phyloP scores from a whole-genome alignment of 2,113 vertebrate genomes.

The Lamprotornis superbus region DNA sequence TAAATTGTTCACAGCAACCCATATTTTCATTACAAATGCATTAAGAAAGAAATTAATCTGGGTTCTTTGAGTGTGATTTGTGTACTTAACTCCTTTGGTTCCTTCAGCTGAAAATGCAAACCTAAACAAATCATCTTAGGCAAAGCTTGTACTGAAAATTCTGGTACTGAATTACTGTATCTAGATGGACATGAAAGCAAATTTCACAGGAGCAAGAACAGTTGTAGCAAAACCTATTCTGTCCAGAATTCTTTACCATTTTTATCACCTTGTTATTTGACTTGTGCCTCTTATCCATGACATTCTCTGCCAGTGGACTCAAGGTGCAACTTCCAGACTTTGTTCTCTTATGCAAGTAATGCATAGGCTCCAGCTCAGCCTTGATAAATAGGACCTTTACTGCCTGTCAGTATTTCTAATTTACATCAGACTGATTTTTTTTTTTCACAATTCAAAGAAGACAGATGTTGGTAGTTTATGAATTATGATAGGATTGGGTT shows the following conservation, averaged over 20 bases:
- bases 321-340: background rate
- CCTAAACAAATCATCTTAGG: background rate
- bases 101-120: background rate
- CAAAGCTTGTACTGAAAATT: background rate
- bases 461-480: background rate
- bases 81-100: background rate
- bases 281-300: background rate
- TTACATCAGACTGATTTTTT: background rate
- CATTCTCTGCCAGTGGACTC: background rate
- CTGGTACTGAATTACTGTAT: background rate
- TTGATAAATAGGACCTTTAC: background rate
- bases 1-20: background rate
- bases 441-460: background rate
- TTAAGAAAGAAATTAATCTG: background rate
- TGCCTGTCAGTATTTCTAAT: background rate
- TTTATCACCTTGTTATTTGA: background rate
- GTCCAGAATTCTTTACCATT: background rate
- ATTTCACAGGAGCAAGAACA: background rate
- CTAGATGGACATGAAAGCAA: background rate
- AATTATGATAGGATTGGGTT: background rate
- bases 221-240: background rate
- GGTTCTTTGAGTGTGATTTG: background rate
- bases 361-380: fast-evolving
- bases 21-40: background rate
- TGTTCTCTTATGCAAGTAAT: background rate